Evolutionary conservation across 1,140 invertebrate genomes (phyloP).

Genomic region (Anoplophora glabripennis): DNA sequence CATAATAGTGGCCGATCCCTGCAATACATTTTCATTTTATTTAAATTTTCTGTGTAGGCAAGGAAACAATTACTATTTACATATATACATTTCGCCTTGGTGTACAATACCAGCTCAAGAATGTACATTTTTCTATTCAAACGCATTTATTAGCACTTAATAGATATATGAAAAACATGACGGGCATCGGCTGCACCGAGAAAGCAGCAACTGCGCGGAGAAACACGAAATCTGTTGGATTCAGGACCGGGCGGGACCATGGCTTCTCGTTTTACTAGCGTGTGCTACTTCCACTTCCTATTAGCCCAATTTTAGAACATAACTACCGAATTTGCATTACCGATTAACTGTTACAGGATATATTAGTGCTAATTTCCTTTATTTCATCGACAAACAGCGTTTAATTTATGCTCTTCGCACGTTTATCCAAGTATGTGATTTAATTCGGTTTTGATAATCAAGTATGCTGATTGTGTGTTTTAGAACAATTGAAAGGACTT

Average conservation of each 20-base stretch:
- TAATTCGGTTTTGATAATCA: conserved; percentile 16
- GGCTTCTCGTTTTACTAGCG: too few species aligned
- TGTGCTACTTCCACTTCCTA: too few species aligned
- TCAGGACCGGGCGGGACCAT: too few species aligned
- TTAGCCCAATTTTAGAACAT: too few species aligned
- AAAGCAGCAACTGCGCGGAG: too few species aligned
- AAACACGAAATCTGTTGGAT: too few species aligned
- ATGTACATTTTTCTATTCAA: conserved; percentile 9
- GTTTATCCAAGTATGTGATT: conserved; percentile 15
- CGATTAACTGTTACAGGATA: too few species aligned
- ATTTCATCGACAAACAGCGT: too few species aligned
- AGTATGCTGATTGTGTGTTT: conserved; percentile 17
- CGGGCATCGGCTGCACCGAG: too few species aligned
- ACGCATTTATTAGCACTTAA: not conserved
- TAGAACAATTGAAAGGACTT: conserved; percentile 13
- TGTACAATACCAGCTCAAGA: conserved; percentile 10
- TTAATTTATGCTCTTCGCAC: conserved; percentile 10
- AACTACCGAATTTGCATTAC: too few species aligned
- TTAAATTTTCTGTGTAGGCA: conserved; percentile 19
- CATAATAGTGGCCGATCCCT: conserved; percentile 8
- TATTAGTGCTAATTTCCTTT: too few species aligned
- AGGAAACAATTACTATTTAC: conserved; percentile 16
- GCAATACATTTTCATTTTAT: conserved; percentile 23
- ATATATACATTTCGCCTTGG: conserved; percentile 16
- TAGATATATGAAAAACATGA: too few species aligned